These are phyloP conservation scores for Leucophenga varia DNA, from an alignment of 1,140 invertebrate genomes.

Conservation along the genomic window DNA sequence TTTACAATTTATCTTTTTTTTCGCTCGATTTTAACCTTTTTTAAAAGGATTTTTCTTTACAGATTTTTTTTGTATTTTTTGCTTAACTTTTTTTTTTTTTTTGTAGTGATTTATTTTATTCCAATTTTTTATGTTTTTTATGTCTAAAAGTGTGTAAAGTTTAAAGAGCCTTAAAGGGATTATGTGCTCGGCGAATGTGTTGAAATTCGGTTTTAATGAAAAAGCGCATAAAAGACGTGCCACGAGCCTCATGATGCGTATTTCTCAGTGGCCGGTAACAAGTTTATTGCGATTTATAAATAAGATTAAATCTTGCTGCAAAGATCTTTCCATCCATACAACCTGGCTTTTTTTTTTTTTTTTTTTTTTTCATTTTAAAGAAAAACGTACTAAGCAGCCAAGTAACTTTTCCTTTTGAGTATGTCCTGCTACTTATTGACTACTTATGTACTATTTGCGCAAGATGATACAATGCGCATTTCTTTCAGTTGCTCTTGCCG, in stretches of 20 bases:
- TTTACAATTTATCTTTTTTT: constrained; percentile 6
- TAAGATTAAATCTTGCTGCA: too few relatives aligned
- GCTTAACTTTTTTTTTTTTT: constrained; percentile 19
- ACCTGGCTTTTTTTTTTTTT: too few relatives aligned
- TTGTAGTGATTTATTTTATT: constrained; percentile 39
- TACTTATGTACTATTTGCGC: too few relatives aligned
- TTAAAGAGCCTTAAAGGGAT: constrained; percentile 56
- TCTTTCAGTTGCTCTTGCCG: too few relatives aligned
- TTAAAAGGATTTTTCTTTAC: not conserved
- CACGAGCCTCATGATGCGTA: too few relatives aligned
- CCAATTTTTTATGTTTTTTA: constrained; percentile 20
- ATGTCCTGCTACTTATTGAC: too few relatives aligned
- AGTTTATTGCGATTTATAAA: constrained; percentile 48
- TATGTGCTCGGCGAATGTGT: constrained; percentile 48
- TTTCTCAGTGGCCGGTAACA: constrained; percentile 23
- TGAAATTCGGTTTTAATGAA: constrained; percentile 43
- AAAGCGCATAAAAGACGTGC: constrained; percentile 21
- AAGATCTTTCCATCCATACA: too few relatives aligned
- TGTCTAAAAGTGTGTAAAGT: constrained; percentile 51
- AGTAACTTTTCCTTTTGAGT: too few relatives aligned
- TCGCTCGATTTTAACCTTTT: not conserved
- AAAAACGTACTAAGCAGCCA: too few relatives aligned
- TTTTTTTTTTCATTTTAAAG: too few relatives aligned
- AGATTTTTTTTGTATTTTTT: not conserved
- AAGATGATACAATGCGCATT: too few relatives aligned